phyloP scores from a whole-genome alignment of 1,140 invertebrate species.

The Drosophila parvula region DNA sequence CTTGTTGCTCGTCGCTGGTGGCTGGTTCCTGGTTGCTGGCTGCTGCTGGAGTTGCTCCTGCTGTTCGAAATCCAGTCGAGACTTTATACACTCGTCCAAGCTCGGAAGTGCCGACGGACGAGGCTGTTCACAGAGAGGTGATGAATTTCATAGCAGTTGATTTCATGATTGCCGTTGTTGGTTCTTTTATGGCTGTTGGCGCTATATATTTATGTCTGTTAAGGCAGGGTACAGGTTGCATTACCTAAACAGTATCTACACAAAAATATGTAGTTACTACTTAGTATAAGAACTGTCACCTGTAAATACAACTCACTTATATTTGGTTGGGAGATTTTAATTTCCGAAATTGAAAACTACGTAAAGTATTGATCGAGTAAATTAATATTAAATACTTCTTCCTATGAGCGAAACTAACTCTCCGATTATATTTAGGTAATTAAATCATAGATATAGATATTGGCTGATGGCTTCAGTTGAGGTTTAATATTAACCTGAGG shows the following conservation, averaged over 20 bases:
- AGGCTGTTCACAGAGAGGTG: constrained; percentile 71
- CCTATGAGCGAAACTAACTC: too few species aligned
- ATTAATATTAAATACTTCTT: too few species aligned
- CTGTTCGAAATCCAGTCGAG: constrained; percentile 62
- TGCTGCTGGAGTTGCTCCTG: constrained; percentile 33
- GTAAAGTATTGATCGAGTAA: too few species aligned
- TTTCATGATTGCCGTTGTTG: constrained; percentile 78
- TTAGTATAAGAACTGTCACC: not conserved
- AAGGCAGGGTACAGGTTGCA: not conserved
- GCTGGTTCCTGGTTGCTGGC: constrained; percentile 19
- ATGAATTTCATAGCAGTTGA: constrained; percentile 84
- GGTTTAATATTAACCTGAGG: too few species aligned
- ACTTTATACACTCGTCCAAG: constrained; percentile 55
- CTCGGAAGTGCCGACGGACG: constrained; percentile 74
- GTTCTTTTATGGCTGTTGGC: constrained; percentile 33
- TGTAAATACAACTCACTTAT: too few species aligned
- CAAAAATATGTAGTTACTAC: not conserved
- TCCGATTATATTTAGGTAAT: too few species aligned
- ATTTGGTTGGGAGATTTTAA: too few species aligned
- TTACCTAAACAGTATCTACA: not conserved
- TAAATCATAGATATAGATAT: too few species aligned
- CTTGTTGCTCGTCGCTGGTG: constrained; percentile 30
- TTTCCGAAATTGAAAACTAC: too few species aligned
- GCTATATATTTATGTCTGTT: constrained; percentile 14
- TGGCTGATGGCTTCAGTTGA: too few species aligned